Percentiles rank a stretch among this genome's conserved stretches.
Evolutionary conservation across 1,140 invertebrate genomes (phyloP).

Genomic region (Euschistus heros): DNA sequence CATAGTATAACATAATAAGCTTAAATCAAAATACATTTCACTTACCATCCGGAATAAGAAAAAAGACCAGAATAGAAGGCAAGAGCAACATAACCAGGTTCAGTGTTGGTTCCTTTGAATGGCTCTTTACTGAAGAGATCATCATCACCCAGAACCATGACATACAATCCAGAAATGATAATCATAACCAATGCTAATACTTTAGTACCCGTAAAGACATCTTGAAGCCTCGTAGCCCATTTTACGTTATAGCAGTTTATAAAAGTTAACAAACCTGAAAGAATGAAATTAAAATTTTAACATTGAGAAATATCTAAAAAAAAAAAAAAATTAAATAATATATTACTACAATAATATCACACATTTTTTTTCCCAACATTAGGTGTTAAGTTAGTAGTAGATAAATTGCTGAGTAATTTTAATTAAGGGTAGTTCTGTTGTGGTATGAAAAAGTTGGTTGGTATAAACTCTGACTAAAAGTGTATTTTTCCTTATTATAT

Average conservation of each 20-base stretch:
- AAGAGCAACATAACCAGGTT: constrained; percentile 71
- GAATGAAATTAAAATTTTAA: too few species aligned
- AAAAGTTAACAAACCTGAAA: constrained; percentile 76
- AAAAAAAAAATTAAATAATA: too few species aligned
- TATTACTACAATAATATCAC: too few species aligned
- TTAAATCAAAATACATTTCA: constrained; percentile 17
- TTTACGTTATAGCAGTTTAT: constrained; percentile 95
- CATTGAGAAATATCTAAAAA: too few species aligned
- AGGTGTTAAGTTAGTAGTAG: too few species aligned
- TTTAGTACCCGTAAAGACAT: constrained; percentile 88
- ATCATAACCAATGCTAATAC: constrained; percentile 81
- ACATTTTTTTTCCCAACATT: too few species aligned
- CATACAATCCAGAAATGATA: constrained; percentile 68
- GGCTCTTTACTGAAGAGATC: constrained; percentile 60
- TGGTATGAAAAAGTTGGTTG: too few species aligned
- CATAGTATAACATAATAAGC: too few species aligned
- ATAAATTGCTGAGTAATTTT: too few species aligned
- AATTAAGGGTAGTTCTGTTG: too few species aligned
- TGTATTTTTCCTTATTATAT: too few species aligned
- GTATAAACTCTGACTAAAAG: too few species aligned
- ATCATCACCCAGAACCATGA: constrained; percentile 50
- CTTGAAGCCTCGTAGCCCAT: constrained; percentile 85
- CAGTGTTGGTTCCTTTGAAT: constrained; percentile 62
- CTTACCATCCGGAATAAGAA: constrained; percentile 85
- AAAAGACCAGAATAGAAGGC: constrained; percentile 95